Evolutionary conservation across 2,113 vertebrate genomes (phyloP).

Genomic region (Desmodus rotundus): DNA sequence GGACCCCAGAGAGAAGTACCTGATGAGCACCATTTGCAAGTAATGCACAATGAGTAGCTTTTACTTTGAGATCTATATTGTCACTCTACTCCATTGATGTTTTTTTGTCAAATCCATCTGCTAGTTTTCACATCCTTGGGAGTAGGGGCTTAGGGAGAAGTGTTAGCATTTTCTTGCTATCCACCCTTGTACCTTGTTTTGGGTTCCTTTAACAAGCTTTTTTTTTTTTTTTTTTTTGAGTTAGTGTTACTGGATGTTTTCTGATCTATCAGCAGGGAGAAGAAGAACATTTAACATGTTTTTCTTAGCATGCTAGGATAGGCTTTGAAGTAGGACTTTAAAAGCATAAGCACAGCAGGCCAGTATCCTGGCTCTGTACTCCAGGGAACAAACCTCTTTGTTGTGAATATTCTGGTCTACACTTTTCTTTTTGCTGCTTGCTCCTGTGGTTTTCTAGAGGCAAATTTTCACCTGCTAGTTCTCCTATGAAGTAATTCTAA

Average conservation of each 20-base stretch:
- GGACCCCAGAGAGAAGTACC: not conserved
- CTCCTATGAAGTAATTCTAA: constrained; percentile 31
- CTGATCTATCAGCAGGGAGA: not conserved
- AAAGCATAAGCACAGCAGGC: not conserved
- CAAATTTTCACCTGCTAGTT: not conserved
- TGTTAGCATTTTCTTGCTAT: not conserved
- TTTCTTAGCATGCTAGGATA: constrained; percentile 28
- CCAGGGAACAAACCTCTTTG: not conserved
- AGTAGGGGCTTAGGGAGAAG: not conserved
- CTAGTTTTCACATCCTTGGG: not conserved
- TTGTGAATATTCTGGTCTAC: not conserved
- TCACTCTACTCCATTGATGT: not conserved
- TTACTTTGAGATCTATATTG: not conserved
- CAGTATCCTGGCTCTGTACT: not conserved
- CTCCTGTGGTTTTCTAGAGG: not conserved
- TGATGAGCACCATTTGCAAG: not conserved
- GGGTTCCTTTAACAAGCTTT: not conserved
- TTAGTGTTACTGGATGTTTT: constrained; percentile 23
- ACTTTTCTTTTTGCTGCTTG: not conserved
- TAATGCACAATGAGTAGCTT: not conserved
- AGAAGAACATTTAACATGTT: not conserved
- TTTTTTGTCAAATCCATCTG: not conserved
- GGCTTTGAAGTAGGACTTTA: not conserved
- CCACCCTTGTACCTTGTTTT: too few relatives aligned
- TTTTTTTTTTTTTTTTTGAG: not conserved